Evolutionary conservation across 2,797 vertebrate species (phyloP).

Genomic region (Ptychobarbus kaznakovi): DNA sequence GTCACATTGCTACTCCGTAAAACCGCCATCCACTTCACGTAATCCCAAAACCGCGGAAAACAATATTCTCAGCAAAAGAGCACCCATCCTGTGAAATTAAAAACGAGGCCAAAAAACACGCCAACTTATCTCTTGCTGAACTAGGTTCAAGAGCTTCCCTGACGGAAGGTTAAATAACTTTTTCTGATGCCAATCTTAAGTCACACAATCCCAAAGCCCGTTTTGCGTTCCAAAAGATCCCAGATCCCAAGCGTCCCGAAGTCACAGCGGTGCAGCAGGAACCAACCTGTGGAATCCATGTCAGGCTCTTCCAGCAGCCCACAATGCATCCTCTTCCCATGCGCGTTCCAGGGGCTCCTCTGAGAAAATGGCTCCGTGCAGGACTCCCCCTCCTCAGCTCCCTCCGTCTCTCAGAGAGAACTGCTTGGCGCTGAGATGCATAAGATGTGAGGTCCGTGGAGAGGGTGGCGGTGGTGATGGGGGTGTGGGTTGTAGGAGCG

Average conservation of each 20-base stretch:
- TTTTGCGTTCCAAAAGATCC: constrained; percentile 42
- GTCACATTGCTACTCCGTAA: constrained; percentile 2
- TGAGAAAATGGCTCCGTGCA: constrained; percentile 78
- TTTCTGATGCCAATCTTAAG: constrained; percentile 46
- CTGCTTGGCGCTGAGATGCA: constrained; percentile 80
- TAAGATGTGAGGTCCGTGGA: constrained; percentile 77
- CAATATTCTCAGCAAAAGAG: constrained; percentile 14
- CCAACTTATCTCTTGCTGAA: constrained; percentile 39
- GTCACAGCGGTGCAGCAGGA: constrained; percentile 59
- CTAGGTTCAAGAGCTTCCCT: constrained; percentile 31
- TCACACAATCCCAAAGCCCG: constrained; percentile 52
- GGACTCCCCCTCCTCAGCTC: constrained; percentile 77
- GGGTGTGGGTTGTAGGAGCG: constrained; percentile 51
- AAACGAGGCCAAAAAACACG: constrained; percentile 27
- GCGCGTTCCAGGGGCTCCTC: constrained; percentile 87
- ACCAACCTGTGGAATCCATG: constrained; percentile 99
- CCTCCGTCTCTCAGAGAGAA: constrained; percentile 76
- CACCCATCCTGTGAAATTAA: constrained; percentile 33
- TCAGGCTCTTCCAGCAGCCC: constrained; percentile 99
- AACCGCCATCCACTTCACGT: constrained; percentile 26
- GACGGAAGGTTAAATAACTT: constrained; percentile 31
- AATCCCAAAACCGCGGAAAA: constrained; percentile 20
- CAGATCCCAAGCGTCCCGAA: constrained; percentile 46
- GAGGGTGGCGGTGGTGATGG: constrained; percentile 69
- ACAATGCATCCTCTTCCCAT: constrained; percentile 99